phyloP scores from a whole-genome alignment of 2,888 invertebrate species.

The Aelia acuminata region DNA sequence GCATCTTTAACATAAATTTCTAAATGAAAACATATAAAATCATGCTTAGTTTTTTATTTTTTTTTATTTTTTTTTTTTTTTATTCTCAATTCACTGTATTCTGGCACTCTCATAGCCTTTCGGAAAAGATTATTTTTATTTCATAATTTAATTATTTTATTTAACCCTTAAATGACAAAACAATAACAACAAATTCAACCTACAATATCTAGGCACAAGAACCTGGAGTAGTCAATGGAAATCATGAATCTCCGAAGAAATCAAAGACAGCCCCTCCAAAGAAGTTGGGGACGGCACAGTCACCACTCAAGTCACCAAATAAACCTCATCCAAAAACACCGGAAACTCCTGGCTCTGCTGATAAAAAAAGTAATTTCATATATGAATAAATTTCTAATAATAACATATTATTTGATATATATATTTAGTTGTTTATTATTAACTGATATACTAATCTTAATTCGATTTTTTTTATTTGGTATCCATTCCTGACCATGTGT shows the following conservation, averaged over 20 bases:
- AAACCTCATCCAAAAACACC: conserved; percentile 80
- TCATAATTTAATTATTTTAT: neutral
- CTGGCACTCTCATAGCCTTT: no score
- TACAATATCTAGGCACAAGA: conserved; percentile 2
- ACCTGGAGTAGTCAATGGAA: conserved; percentile 74
- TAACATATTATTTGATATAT: no score
- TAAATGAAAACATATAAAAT: no score
- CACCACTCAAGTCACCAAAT: conserved; percentile 73
- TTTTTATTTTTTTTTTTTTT: no score
- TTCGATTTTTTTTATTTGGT: no score
- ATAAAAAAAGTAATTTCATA: conserved; percentile 80
- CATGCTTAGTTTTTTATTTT: no score
- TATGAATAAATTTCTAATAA: neutral
- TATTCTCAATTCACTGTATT: no score
- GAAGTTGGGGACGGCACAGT: conserved; percentile 69
- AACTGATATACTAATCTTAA: no score
- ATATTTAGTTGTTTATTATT: no score
- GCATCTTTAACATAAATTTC: no score
- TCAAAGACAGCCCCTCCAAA: conserved; percentile 71
- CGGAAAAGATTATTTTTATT: no score
- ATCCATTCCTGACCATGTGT: no score
- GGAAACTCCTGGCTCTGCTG: conserved; percentile 74
- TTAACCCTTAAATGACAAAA: neutral
- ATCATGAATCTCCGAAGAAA: conserved; percentile 81
- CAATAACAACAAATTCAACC: neutral